Evolutionary conservation across 2,888 invertebrate genomes (phyloP), one percentile per base, ranked within the genome.

Genomic region (Nasonovia ribisnigri): DNA sequence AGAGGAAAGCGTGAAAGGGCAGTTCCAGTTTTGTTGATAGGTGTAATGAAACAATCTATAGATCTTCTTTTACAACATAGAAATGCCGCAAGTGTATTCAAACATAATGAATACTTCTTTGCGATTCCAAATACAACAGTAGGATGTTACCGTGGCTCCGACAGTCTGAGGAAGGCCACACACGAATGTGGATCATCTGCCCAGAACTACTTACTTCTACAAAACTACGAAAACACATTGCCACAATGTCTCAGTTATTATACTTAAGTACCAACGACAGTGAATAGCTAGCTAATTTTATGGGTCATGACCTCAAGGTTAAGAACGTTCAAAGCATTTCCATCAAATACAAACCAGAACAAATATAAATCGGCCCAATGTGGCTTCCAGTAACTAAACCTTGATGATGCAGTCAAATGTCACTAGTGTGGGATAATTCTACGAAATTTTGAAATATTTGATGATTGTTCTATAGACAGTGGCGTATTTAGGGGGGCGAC

Each of bases 201-300:
- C 11, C 89, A 57, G 51, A 89, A 48, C 42, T 89, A 20, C n/a
- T 51, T 4, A 89, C 29, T 3, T 57, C 36, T 29, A 54, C 89
- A 29, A 89, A 89, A 89, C n/a, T 89, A 3, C 24, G 89, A 29
- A 89, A 54, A 54, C 89, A 89, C 54, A 54, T 60, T 54, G 54
- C 89, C 29, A 89, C 57, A 29, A 89, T 89, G 89, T 57, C 54
- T 26, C n/a, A 89, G n/a, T 29, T 89, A 36, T 60, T 57, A n/a
- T 29, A 29, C 48, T 29, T 89, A 29, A 54, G 13, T 42, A 42
- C 26, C 26, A 89, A 26, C 29, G 54, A 89, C 26, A 43, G 20
- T 46, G 43, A 86, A 46, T 29, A 84, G 24, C 57, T 57, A 10
- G 26, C 57, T 10, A 57, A 57, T 57, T 57, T 57, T 29, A 57